Percentiles rank a stretch among this genome's conserved stretches.
These are phyloP conservation scores for Parochlus steinenii DNA, from an alignment of 2,888 invertebrate genomes.

Conservation along the genomic window DNA sequence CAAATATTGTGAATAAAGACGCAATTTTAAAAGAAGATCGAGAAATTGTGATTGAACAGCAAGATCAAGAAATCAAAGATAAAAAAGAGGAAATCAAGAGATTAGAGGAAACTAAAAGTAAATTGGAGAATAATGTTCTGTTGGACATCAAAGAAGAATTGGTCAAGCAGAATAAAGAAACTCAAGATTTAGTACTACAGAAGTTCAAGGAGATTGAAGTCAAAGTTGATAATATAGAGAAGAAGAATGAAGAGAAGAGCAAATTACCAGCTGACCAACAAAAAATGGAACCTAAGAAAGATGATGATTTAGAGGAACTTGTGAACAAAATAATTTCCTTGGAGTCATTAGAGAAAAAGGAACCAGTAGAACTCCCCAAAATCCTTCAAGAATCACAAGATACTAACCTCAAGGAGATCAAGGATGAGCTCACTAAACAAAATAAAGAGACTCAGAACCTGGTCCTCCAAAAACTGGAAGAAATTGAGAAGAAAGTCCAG, in stretches of 20 bases:
- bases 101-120: slow-evolving; percentile 23
- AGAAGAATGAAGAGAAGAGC: too few species aligned
- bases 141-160: slow-evolving; percentile 32
- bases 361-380: too few species aligned
- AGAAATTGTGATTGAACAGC: slow-evolving; percentile 23
- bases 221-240: slow-evolving; percentile 18
- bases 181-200: slow-evolving; percentile 22
- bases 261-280: slow-evolving; percentile 13
- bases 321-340: too few species aligned
- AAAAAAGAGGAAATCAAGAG: slow-evolving; percentile 23
- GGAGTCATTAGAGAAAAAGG: too few species aligned
- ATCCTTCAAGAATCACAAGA: too few species aligned
- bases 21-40: slow-evolving; percentile 20
- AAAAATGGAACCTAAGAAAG: slow-evolving; percentile 22
- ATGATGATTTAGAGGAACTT: too few species aligned
- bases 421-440: slow-evolving; percentile 28
- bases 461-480: slow-evolving; percentile 22
- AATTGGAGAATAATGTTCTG: slow-evolving; percentile 24
- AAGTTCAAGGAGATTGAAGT: slow-evolving; percentile 24
- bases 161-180: slow-evolving; percentile 26
- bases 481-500: slow-evolving; percentile 24
- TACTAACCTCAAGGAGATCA: slow-evolving; percentile 34
- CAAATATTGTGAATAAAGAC: slow-evolving; percentile 5
- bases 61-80: slow-evolving; percentile 24
- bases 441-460: slow-evolving; percentile 24